phyloP scores from a whole-genome alignment of 2,113 vertebrate genomes.

The Polypterus bichir region DNA sequence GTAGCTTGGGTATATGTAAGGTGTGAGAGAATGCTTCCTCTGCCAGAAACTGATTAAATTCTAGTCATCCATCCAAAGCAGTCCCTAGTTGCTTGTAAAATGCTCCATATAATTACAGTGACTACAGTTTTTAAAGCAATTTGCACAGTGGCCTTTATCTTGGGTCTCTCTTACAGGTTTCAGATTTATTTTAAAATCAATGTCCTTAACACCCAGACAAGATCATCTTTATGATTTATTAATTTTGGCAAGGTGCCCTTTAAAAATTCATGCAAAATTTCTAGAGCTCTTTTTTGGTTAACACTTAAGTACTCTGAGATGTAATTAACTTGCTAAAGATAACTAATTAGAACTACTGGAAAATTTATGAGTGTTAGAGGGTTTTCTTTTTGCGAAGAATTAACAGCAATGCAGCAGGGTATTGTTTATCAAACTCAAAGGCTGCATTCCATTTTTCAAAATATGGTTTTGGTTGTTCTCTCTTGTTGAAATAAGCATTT shows the following conservation, averaged over 20 bases:
- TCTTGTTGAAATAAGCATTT: no score
- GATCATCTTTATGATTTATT: conserved; percentile 26
- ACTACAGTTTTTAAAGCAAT: conserved; percentile 52
- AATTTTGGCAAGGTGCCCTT: conserved; percentile 39
- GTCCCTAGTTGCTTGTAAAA: conserved; percentile 57
- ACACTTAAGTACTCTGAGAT: conserved; percentile 44
- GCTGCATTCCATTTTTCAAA: no score
- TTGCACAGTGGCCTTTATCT: conserved; percentile 53
- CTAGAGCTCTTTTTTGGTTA: conserved; percentile 8
- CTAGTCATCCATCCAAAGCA: conserved; percentile 54
- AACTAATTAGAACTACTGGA: not conserved
- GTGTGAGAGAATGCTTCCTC: conserved; percentile 39
- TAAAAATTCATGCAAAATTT: conserved; percentile 33
- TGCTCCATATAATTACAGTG: conserved; percentile 58
- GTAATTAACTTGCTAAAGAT: conserved; percentile 37
- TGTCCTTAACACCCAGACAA: conserved; percentile 48
- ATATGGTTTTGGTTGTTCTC: no score
- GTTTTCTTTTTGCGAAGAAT: not conserved
- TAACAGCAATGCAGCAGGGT: not conserved
- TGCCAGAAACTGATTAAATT: conserved; percentile 59
- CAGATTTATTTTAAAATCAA: conserved; percentile 50
- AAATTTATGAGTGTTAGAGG: not conserved
- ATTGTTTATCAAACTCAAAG: no score
- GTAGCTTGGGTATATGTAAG: conserved; percentile 36
- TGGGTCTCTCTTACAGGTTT: conserved; percentile 40